Evolutionary conservation across 1,140 invertebrate species (phyloP).

Genomic region (Heliconius congener): DNA sequence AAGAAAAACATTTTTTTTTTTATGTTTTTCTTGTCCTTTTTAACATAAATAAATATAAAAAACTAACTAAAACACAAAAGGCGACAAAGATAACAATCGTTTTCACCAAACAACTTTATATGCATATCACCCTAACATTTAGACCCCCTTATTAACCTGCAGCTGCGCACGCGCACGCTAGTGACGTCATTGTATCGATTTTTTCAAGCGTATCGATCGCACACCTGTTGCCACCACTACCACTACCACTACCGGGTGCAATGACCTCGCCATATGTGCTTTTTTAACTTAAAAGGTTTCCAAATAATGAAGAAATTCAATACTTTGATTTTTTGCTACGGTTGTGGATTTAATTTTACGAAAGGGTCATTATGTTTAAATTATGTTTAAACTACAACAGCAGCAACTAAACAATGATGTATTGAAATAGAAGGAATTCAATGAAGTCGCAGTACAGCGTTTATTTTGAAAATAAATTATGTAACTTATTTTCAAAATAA

Average conservation of each 20-base stretch:
- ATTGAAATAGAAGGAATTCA: no score
- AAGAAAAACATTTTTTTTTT: no score
- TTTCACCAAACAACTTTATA: conserved; percentile 37
- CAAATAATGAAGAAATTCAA: conserved; percentile 6
- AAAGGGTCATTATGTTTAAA: no score
- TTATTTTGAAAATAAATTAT: no score
- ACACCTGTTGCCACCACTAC: conserved; percentile 66
- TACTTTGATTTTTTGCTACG: neutral
- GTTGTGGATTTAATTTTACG: neutral
- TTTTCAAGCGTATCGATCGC: conserved; percentile 71
- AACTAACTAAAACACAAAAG: conserved; percentile 2
- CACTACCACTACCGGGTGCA: conserved; percentile 57
- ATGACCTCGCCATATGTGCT: conserved; percentile 44
- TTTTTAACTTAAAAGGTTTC: conserved; percentile 25
- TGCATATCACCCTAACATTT: conserved; percentile 52
- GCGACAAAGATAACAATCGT: conserved; percentile 10
- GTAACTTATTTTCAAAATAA: no score
- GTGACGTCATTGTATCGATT: conserved; percentile 73
- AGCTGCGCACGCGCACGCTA: conserved; percentile 62
- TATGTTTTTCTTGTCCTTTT: neutral
- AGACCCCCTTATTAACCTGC: conserved; percentile 58
- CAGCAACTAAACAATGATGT: no score
- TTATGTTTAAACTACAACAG: no score
- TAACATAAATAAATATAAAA: neutral
- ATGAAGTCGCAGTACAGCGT: no score